Base-by-base conservation (phyloP, 2,888 invertebrate species). In the Acholoe squamosa region DNA sequence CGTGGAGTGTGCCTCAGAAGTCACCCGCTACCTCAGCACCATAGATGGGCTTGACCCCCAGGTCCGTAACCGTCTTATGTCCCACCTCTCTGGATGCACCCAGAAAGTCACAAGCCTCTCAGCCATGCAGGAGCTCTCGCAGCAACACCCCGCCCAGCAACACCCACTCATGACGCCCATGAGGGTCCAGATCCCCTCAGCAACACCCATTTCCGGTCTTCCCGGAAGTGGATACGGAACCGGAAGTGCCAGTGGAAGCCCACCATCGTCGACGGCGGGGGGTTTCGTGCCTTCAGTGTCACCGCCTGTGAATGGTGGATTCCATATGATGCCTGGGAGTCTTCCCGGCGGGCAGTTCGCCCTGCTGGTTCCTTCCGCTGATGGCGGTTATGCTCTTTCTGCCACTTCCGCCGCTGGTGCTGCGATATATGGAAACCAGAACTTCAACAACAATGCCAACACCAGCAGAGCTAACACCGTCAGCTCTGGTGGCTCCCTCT, bases 1-100 rank as follows among this genome's bases (percentile, higher is more conserved):
- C 93, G 93, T 92, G 89, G 95, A 95, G 89, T 95, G 95, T 92
- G 95, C 94, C 3, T 93, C 93, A 52, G 95, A 95, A 92, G 95
- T 95, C 19, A 93, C 93, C 43, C 93, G 95, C 51, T 95, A 94
- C 92, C 91, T 95, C 31, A 92, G 93, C 52, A 92, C 94, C n/a
- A 92, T 93, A 33, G 93, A 94, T 19, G 94, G 93, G 31, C 93
- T 94, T 7, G 93, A 93, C 76, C 91, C 92, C 0, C 93, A 94
- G 52, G 94, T 95, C 25, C 92, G 94, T 52, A 92, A 92, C 28
- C 93, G 94, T 33, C 93, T 95, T 7, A 91, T 94, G 86, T 92
- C 93, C 67, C 95, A 95, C 91, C 93, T 95, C 51, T 93, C 94
- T 33, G 92, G 92, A 91, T 93, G 94, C 89, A 92, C 94, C 43